These are phyloP conservation scores for Stegophylla sp. DNA, from an alignment of 2,888 invertebrate species.

Conservation along the genomic window DNA sequence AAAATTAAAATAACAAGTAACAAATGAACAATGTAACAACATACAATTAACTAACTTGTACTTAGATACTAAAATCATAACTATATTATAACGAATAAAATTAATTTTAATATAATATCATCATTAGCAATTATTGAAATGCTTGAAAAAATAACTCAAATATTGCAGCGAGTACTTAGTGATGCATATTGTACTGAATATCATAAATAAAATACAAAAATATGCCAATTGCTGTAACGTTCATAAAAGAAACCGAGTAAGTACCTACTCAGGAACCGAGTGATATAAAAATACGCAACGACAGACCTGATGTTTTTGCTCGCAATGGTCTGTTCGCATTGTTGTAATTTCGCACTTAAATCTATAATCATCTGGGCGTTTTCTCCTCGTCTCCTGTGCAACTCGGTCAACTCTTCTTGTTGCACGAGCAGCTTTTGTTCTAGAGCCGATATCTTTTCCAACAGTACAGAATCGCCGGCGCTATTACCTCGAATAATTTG, in stretches of 20 bases:
- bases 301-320: conserved; percentile 76
- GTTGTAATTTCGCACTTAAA: conserved; percentile 83
- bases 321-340: conserved; percentile 79
- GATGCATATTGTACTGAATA: no score
- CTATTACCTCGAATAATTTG: conserved; percentile 36
- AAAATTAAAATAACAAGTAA: no score
- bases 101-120: no score
- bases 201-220: neutral
- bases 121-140: no score
- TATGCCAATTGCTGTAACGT: neutral
- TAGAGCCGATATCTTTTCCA: conserved; percentile 73
- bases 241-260: neutral
- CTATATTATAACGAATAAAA: no score
- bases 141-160: no score
- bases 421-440: conserved; percentile 86
- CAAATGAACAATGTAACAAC: no score
- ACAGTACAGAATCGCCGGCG: conserved; percentile 9
- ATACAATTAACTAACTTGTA: no score
- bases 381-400: conserved; percentile 88
- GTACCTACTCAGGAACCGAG: neutral
- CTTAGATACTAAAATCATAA: no score
- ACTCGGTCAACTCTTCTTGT: conserved; percentile 90
- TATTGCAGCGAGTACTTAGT: no score
- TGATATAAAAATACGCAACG: conserved; percentile 22
- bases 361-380: conserved; percentile 93